Base-by-base conservation (phyloP, 1,140 invertebrate species). In the Pogonomyrmex barbatus region DNA sequence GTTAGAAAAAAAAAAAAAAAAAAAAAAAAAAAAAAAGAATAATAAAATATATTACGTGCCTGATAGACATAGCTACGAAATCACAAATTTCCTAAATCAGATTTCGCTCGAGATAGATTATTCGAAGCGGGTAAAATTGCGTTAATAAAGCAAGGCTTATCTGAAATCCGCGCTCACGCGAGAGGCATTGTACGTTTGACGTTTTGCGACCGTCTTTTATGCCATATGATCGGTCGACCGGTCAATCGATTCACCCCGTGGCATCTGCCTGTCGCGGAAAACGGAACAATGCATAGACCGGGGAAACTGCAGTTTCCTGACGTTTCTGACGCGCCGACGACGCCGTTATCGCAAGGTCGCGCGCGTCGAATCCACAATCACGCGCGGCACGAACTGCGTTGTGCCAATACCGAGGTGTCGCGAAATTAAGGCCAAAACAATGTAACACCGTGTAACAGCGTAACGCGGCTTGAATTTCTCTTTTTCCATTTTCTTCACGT, bases 311-410 rank as follows among this genome's bases (percentile, higher is more conserved):
- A 75, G 83, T 73, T 81, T 54, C 67, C 77, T 56, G 67, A 47
- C 45, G 50, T 63, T 87, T 83, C 47, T 75, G 83, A 87, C 75
- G 62, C 76, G 70, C 12, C 77, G 63, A 65, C 65, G 33, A 39
- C 62, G 52, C 24, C 63, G 62, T 52, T 54, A 86, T 83, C 56
- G 73, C 79, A 89, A 90, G 75, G 88, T 89, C 62, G 68, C 56
- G 75, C 84, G 62, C 73, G 85, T 87, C 65, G 71, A 85, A 84
- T 71, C 88, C 65, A 83, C 86, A 88, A 87, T 88, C 73, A 68
- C 30, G n/a, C 45, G 33, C 39, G 68, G 65, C 30, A 83, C 45
- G 68, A 83, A 42, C 79, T 47, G 67, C 79, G 68, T 83, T 68
- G 33, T 50, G 33, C 79, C n/a, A 83, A 62, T 60, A 60, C 54